Evolutionary conservation across 1,140 invertebrate species (phyloP).

Genomic region (Trachymyrmex cornetzi): DNA sequence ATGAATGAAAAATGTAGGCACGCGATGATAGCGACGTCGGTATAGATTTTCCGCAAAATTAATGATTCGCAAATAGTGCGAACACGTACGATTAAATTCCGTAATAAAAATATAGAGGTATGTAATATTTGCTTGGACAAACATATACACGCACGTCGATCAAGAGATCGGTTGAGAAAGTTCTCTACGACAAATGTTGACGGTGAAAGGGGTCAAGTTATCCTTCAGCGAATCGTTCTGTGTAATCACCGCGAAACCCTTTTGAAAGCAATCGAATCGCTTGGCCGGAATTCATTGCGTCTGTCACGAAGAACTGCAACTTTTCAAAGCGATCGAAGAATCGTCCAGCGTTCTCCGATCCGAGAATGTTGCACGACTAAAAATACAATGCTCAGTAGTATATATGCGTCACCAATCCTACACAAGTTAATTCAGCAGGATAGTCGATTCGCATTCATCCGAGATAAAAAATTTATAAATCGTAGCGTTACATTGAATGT

Average conservation of each 20-base stretch:
- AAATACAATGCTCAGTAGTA: constrained; percentile 29
- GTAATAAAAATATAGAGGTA: constrained; percentile 14
- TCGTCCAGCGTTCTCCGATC: constrained; percentile 3
- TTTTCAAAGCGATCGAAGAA: constrained; percentile 26
- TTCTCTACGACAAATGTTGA: background rate
- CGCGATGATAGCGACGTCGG: background rate
- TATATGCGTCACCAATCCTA: too few species aligned
- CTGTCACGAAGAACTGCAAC: constrained; percentile 32
- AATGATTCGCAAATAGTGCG: background rate
- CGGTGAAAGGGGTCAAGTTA: constrained; percentile 12
- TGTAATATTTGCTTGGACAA: background rate
- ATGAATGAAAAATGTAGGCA: constrained; percentile 9
- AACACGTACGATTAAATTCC: background rate
- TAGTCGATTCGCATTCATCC: background rate
- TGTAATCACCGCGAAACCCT: constrained; percentile 46
- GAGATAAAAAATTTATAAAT: background rate
- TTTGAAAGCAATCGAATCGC: constrained; percentile 43
- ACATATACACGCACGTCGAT: background rate
- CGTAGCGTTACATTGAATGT: background rate
- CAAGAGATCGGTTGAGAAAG: background rate
- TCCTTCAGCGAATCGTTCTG: constrained; percentile 29
- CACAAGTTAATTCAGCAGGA: background rate
- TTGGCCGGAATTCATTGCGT: constrained; percentile 38
- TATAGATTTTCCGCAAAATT: background rate
- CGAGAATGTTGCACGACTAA: constrained; percentile 9